Evolutionary conservation across 2,113 vertebrate species (phyloP), one percentile per base, ranked within the genome.

Genomic region (Corythornis vintsioides): DNA sequence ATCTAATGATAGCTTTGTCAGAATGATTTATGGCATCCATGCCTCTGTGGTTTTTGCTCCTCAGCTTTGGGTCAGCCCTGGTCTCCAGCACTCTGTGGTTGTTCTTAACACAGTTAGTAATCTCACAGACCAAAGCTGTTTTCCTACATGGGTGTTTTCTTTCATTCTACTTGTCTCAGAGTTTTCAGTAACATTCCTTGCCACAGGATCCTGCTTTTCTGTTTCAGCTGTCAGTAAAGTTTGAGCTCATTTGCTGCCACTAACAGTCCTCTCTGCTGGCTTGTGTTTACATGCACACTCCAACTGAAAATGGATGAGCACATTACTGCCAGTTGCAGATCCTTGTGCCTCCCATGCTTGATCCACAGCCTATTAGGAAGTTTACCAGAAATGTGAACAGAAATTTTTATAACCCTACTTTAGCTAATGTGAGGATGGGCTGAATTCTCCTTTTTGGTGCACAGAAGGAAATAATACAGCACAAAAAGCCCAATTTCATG

Each of bases 21-120:
- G 65, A 74, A 81, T 86, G 83, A 94, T 95, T 96, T 92, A 93
- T 94, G 86, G 75, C 28, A 26, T 86, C 91, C 78, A 71, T 69
- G 86, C 83, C 69, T 89, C 87, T 67, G 88, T 90, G 93, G 78
- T 87, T 93, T 93, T 85, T 79, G 65, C 64, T 92, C 20, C 82
- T 91, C 70, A 16, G 78, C 73, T 86, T 89, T 78, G 81, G 90
- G 88, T 81, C 86, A 80, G 66, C 57, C 74, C 59, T 86, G 80
- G 45, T 72, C 65, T 94, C 88, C 73, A 81, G 90, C 1, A 0
- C 71, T 90, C 75, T 93, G 72, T 78, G 93, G 91, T 83, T 93
- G 73, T 78, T 95, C 74, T 67, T 91, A 78, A 84, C 72, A 72
- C 11, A 28, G 67, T 94, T 67, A 47, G 72, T 81, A 55, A 91